These are phyloP conservation scores for Calliphora vomitoria DNA, from an alignment of 2,888 invertebrate genomes.

Conservation along the genomic window DNA sequence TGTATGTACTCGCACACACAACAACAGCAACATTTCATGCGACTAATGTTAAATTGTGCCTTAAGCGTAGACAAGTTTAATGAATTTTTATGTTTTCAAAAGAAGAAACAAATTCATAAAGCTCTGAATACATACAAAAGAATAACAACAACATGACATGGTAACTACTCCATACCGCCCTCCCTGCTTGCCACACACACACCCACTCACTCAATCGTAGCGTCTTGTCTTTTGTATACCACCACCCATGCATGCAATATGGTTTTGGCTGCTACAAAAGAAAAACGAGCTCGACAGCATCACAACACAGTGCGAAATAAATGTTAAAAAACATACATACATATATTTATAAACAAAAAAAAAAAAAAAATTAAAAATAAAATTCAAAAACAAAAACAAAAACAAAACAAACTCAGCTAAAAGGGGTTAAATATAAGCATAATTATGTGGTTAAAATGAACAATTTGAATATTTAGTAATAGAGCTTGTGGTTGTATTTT, in stretches of 20 bases:
- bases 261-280: not conserved
- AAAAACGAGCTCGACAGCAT: slow-evolving; percentile 16
- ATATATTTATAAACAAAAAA: slow-evolving; percentile 27
- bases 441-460: slow-evolving; percentile 79
- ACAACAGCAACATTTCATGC: slow-evolving; percentile 12
- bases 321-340: not conserved
- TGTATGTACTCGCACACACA: not conserved
- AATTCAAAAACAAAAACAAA: slow-evolving; percentile 39
- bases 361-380: slow-evolving; percentile 27
- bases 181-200: not conserved
- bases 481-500: slow-evolving; percentile 27
- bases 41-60: slow-evolving; percentile 78
- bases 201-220: not conserved
- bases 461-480: slow-evolving; percentile 69
- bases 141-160: slow-evolving; percentile 38
- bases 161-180: slow-evolving; percentile 2
- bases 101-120: slow-evolving; percentile 53
- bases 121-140: slow-evolving; percentile 35
- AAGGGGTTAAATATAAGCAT: slow-evolving; percentile 81
- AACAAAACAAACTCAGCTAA: slow-evolving; percentile 58
- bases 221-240: not conserved
- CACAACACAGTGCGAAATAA: not conserved
- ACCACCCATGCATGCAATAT: slow-evolving; percentile 1
- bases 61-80: slow-evolving; percentile 80
- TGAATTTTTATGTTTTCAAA: slow-evolving; percentile 75